Evolutionary conservation across 2,113 vertebrate genomes (phyloP), one percentile per base, ranked within the genome.

Genomic region (Pelvicachromis taeniatus): DNA sequence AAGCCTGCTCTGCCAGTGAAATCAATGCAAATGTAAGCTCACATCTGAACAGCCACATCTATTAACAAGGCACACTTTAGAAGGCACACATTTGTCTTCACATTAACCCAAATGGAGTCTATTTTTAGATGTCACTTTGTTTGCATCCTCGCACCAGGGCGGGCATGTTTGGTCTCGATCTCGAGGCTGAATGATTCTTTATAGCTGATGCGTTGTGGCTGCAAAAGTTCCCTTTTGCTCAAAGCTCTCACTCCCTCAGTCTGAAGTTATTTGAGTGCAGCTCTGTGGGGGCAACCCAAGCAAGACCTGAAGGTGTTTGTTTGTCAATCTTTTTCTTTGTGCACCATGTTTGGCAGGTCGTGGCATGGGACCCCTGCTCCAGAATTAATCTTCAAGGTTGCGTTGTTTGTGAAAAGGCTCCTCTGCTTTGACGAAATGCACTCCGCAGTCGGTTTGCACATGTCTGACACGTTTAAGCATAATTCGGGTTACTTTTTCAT

Each of bases 291-390:
- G 87, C 78, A 86, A 65, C 59, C 63, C 48, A 55, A 53, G 50
- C 50, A 75, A 83, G 82, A 89, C 90, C 91, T 87, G 54, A 84
- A 89, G 87, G 63, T 90, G 88, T 91, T 89, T 87, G 83, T 80
- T 35, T 92, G 87, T 94, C 90, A 90, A 11, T 91, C 92, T 80
- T 78, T 77, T 13, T 90, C 91, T 93, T 92, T 92, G 89, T 88
- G 84, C 54, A 12, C 33, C 5, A 4, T 1, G 13, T 87, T 82
- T 93, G 91, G 40, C 92, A 91, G 91, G 59, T 48, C 7, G 83
- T 82, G 87, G 73, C 87, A 16, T 48, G 85, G 86, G 90, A 92
- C 87, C 80, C 65, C 83, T 48, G 82, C 84, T 87, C 77, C 56
- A 23, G 82, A 91, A 87, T 87, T 80, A 87, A 77, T 86, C 90